Evolutionary conservation across 37 sponge, comb jelly and placozoan genomes (phyloP).

Genomic region (Bolinopsis microptera): DNA sequence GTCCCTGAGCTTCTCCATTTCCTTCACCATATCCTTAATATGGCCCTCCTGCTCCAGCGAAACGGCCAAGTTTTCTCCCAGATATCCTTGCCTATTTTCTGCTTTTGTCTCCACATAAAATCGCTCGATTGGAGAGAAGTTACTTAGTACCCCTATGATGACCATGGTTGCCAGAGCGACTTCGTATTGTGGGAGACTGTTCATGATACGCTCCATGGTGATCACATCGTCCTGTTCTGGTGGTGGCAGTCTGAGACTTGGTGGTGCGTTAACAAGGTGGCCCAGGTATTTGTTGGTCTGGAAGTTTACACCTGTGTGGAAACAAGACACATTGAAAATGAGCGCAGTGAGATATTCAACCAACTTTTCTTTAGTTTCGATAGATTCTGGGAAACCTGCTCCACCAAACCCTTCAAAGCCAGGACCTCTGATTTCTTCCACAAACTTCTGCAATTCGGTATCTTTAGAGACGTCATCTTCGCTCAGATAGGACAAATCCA

Average conservation of each 20-base stretch:
- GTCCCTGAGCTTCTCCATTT: not conserved
- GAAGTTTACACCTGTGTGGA: conserved; percentile 32
- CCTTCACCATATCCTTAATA: not conserved
- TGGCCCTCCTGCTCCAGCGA: not conserved
- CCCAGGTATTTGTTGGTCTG: conserved; percentile 2
- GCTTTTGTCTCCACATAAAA: not conserved
- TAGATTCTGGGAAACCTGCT: not conserved
- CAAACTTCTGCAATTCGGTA: not conserved
- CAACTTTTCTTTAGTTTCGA: not conserved
- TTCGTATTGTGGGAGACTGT: not conserved
- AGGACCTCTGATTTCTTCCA: not conserved
- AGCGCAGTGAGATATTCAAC: not conserved
- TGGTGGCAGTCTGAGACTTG: not conserved
- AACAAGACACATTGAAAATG: not conserved
- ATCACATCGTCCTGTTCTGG: not conserved
- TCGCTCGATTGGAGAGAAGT: conserved; percentile 3
- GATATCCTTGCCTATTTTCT: not conserved
- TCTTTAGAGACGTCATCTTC: conserved; percentile 13
- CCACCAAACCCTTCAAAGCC: not conserved
- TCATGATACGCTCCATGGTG: not conserved
- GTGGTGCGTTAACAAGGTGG: not conserved
- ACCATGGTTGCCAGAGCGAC: not conserved
- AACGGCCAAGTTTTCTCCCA: not conserved
- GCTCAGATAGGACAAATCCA: not conserved
- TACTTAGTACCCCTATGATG: not conserved